phyloP scores from a whole-genome alignment of 2,113 vertebrate species.

The Mormyrus lacerda region DNA sequence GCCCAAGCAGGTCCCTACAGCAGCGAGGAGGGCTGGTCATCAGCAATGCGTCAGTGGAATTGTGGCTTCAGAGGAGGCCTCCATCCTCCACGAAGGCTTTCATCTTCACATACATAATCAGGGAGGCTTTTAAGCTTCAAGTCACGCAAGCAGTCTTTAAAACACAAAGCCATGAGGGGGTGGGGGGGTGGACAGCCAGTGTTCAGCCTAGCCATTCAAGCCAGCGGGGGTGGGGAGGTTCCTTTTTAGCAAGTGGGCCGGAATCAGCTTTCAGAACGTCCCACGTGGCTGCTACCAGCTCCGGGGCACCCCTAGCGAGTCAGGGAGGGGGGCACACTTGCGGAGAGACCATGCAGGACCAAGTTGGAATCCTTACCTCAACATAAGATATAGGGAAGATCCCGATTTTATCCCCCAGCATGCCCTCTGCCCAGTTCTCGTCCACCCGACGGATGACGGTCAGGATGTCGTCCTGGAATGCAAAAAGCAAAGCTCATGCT shows the following conservation, averaged over 20 bases:
- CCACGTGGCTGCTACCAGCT: neutral
- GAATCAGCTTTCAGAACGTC: neutral
- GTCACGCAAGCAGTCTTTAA: conserved; percentile 8
- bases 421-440: conserved; percentile 99
- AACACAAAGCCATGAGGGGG: neutral
- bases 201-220: neutral
- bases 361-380: conserved; percentile 68
- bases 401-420: conserved; percentile 98
- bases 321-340: neutral
- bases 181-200: neutral
- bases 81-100: neutral
- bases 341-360: neutral
- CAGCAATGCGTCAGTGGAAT: neutral
- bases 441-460: conserved; percentile 97
- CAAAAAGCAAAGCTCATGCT: neutral
- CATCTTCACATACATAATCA: neutral
- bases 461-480: conserved; percentile 82
- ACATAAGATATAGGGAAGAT: conserved; percentile 98
- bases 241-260: neutral
- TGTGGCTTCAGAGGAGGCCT: neutral
- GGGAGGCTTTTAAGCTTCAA: conserved; percentile 7
- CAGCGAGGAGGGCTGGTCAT: neutral
- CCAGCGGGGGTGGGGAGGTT: neutral
- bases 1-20: neutral
- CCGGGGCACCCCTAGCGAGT: neutral